phyloP scores from a whole-genome alignment of 2,113 vertebrate species.

The Vireo altiloquus region DNA sequence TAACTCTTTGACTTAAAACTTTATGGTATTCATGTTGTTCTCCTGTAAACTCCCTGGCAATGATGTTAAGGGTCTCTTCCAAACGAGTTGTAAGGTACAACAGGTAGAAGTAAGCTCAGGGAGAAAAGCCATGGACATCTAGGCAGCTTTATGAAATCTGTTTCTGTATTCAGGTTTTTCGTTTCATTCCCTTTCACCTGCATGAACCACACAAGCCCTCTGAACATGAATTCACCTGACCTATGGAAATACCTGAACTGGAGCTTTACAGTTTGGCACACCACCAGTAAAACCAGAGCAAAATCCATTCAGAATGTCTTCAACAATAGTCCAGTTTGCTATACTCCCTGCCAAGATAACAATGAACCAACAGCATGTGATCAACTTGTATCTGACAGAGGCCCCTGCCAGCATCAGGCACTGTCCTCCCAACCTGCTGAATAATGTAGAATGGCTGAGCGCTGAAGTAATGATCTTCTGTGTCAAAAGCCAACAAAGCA shows the following conservation, averaged over 20 bases:
- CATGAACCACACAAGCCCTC: neutral
- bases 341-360: constrained; percentile 21
- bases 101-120: neutral
- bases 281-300: neutral
- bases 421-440: constrained; percentile 54
- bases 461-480: constrained; percentile 46
- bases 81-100: neutral
- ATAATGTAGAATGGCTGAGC: constrained; percentile 43
- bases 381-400: neutral
- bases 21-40: neutral
- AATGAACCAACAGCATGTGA: constrained; percentile 54
- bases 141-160: neutral
- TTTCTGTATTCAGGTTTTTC: neutral
- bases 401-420: constrained; percentile 39
- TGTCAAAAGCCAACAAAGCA: constrained; percentile 49
- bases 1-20: neutral
- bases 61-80: neutral
- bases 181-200: neutral
- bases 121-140: neutral
- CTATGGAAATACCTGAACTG: neutral
- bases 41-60: neutral
- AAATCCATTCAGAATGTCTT: constrained; percentile 10
- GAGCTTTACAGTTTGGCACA: neutral
- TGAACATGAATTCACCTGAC: neutral
- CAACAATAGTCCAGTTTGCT: constrained; percentile 27